phyloP scores from a whole-genome alignment of 2,797 vertebrate species.

The Rhinophrynus dorsalis region DNA sequence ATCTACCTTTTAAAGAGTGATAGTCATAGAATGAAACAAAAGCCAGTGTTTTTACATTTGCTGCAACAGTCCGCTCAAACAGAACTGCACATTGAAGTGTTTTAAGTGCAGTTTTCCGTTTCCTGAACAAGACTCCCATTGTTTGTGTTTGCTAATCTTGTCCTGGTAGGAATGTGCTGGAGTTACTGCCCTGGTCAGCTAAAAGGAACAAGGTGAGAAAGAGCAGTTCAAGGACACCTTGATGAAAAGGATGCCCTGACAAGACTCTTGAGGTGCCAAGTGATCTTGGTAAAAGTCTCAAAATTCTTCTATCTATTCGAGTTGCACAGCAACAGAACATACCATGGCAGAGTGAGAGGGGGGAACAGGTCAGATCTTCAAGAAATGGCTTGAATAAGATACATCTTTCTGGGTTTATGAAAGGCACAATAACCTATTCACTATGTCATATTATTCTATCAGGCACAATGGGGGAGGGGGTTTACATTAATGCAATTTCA shows the following conservation, averaged over 20 bases:
- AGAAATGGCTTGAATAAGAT: not conserved
- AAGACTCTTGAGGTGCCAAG: not conserved
- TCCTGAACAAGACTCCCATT: conserved; percentile 58
- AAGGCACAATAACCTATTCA: not conserved
- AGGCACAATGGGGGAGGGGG: too few relatives aligned
- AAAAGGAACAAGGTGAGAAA: conserved; percentile 49
- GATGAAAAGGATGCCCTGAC: conserved; percentile 56
- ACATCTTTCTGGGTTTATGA: not conserved
- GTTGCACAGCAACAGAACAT: rapidly evolving
- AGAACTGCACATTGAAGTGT: conserved; percentile 18
- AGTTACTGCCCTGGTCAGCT: conserved; percentile 46
- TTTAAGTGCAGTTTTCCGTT: conserved; percentile 9
- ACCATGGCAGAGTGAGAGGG: too few relatives aligned
- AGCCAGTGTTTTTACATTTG: conserved; percentile 1
- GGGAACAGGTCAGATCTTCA: not conserved
- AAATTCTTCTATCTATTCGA: not conserved
- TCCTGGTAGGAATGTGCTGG: conserved; percentile 45
- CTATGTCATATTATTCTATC: too few relatives aligned
- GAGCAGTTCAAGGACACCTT: conserved; percentile 68
- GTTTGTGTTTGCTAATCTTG: conserved; percentile 47
- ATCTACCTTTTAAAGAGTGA: too few relatives aligned
- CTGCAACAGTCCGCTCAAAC: conserved; percentile 16
- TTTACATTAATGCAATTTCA: not conserved
- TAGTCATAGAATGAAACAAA: not conserved
- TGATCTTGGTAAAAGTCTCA: not conserved